These are phyloP conservation scores for Zygogramma bicolorata DNA, from an alignment of 2,888 invertebrate genomes.

Conservation along the genomic window DNA sequence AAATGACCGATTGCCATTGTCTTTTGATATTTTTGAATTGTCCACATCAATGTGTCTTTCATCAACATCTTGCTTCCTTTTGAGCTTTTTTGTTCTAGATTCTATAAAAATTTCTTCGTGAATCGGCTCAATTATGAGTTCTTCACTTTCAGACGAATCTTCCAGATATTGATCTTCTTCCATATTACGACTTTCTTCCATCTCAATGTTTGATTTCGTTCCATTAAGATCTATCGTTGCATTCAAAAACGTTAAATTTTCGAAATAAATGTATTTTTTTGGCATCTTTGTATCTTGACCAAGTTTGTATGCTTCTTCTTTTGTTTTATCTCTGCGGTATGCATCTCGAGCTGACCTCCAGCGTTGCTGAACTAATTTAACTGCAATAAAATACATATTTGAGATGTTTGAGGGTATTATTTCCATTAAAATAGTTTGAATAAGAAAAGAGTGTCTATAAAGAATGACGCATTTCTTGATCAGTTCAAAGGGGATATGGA, in stretches of 20 bases:
- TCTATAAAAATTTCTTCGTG: background rate
- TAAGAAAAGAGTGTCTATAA: too few relatives aligned
- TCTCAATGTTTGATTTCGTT: slow-evolving; percentile 4
- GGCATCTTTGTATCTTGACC: slow-evolving; percentile 8
- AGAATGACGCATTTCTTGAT: too few relatives aligned
- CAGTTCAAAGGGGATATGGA: too few relatives aligned
- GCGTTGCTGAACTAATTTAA: slow-evolving; percentile 22
- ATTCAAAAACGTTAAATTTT: slow-evolving; percentile 21
- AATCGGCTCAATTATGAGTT: background rate
- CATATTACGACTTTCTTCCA: background rate
- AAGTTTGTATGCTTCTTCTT: slow-evolving; percentile 2
- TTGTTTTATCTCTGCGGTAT: slow-evolving; percentile 20
- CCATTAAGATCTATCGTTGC: slow-evolving; percentile 9
- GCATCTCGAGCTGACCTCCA: slow-evolving; percentile 27
- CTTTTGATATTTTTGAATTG: slow-evolving; percentile 8
- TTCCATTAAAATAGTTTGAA: too few relatives aligned
- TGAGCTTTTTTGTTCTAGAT: background rate
- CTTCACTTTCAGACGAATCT: slow-evolving; percentile 7
- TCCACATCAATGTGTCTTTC: slow-evolving; percentile 9
- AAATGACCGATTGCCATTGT: slow-evolving; percentile 22
- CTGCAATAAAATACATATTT: slow-evolving; percentile 24
- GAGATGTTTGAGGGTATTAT: too few relatives aligned
- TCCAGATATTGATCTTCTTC: background rate
- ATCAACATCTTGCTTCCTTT: slow-evolving; percentile 17
- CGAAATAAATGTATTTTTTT: slow-evolving; percentile 24